Percentiles rank a stretch among this genome's conserved stretches.
Evolutionary conservation across 2,888 invertebrate species (phyloP).

Genomic region (Choreutis nemorana): DNA sequence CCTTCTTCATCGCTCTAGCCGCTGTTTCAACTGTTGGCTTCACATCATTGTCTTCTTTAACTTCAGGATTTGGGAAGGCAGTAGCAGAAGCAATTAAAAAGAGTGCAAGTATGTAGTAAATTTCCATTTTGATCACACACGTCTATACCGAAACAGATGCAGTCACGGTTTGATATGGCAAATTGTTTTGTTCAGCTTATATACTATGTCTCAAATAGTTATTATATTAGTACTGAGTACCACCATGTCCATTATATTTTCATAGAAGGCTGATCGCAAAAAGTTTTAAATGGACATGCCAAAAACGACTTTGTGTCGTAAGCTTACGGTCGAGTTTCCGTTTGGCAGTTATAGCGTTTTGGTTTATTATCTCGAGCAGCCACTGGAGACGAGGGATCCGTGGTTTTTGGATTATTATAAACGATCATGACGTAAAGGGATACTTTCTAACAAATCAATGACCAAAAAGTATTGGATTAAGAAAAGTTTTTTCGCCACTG

Average conservation of each 20-base stretch:
- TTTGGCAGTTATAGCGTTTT: slow-evolving; percentile 17
- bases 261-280: slow-evolving; percentile 58
- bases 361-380: slow-evolving; percentile 46
- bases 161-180: slow-evolving; percentile 50
- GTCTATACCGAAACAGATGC: slow-evolving; percentile 36
- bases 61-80: slow-evolving; percentile 42
- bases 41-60: slow-evolving; percentile 21
- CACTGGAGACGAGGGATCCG: slow-evolving; percentile 25
- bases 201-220: slow-evolving; percentile 56
- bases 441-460: too few species aligned
- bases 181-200: slow-evolving; percentile 45
- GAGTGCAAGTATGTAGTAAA: slow-evolving; percentile 30
- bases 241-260: slow-evolving; percentile 56
- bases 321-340: slow-evolving; percentile 18
- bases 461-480: too few species aligned
- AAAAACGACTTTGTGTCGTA: slow-evolving; percentile 10
- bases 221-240: slow-evolving; percentile 41
- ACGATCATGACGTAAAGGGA: not conserved
- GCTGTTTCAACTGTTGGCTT: slow-evolving; percentile 31
- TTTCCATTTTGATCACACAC: slow-evolving; percentile 22
- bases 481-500: too few species aligned
- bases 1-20: slow-evolving; percentile 37
- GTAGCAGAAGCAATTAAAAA: slow-evolving; percentile 22
- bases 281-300: slow-evolving; percentile 17
- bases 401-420: slow-evolving; percentile 1